Percentiles rank a stretch among this genome's conserved stretches.
phyloP scores from a whole-genome alignment of 2,888 invertebrate species.

The Microctonus hyperodae region DNA sequence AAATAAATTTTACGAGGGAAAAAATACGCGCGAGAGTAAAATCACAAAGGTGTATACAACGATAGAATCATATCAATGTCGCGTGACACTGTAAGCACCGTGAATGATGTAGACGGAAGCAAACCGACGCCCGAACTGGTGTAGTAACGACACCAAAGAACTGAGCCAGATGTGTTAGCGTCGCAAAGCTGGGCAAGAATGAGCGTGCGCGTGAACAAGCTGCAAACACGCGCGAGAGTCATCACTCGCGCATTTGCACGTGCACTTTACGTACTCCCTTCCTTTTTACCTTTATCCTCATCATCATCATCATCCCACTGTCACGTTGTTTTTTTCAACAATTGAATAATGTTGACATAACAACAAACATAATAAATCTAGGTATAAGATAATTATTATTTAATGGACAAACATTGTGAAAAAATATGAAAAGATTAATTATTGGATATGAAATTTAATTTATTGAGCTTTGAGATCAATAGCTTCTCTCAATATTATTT shows the following conservation, averaged over 20 bases:
- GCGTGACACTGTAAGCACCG: not conserved
- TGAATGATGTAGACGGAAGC: slow-evolving; percentile 8
- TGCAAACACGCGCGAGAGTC: not conserved
- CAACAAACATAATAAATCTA: too few species aligned
- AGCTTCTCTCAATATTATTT: not conserved
- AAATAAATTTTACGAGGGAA: not conserved
- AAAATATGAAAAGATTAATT: too few species aligned
- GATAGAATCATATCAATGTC: not conserved
- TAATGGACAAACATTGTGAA: too few species aligned
- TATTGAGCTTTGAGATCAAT: not conserved
- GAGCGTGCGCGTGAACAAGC: not conserved
- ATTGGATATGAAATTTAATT: not conserved
- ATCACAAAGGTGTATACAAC: not conserved
- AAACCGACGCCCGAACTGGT: slow-evolving; percentile 27
- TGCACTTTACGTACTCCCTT: not conserved
- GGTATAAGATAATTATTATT: too few species aligned
- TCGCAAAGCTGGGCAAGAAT: not conserved
- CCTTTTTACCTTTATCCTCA: not conserved
- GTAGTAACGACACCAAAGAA: slow-evolving; percentile 13
- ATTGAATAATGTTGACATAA: too few species aligned
- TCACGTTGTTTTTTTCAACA: not conserved
- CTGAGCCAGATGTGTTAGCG: slow-evolving; percentile 19
- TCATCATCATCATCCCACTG: not conserved
- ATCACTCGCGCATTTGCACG: not conserved
- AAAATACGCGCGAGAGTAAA: not conserved